These are phyloP conservation scores for Micromys minutus DNA, from an alignment of 2,113 vertebrate species.

Conservation along the genomic window DNA sequence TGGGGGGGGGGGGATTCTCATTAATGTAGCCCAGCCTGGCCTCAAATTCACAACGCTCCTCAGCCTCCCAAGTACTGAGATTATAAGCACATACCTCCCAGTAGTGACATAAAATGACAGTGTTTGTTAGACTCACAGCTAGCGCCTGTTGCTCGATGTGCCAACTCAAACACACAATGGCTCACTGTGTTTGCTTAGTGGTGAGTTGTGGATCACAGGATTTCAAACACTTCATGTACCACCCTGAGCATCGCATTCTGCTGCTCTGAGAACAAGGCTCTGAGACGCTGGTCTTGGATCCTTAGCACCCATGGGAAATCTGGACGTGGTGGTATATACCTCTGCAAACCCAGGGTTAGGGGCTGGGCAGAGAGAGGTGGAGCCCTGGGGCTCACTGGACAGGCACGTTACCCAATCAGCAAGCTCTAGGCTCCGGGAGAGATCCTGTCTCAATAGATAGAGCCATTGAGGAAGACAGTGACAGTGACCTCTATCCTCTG, in stretches of 20 bases:
- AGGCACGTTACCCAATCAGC: neutral
- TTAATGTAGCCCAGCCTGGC: neutral
- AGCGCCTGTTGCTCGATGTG: neutral
- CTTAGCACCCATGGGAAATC: neutral
- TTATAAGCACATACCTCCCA: neutral
- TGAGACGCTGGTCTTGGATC: neutral
- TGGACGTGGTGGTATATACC: neutral
- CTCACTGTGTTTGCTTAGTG: fast-evolving
- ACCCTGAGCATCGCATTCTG: neutral
- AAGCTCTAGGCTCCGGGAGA: neutral
- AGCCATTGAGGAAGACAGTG: neutral
- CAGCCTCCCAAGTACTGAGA: too few species aligned
- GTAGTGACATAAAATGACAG: neutral
- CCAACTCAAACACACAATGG: neutral
- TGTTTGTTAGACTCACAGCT: neutral
- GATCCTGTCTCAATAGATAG: neutral
- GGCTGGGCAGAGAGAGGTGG: neutral
- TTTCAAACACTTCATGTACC: neutral
- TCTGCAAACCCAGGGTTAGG: neutral
- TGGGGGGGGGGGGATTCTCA: neutral
- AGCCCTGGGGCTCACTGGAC: neutral
- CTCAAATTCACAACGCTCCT: neutral
- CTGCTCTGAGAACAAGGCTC: neutral
- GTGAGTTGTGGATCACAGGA: neutral
- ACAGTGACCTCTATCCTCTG: neutral